Conservation (phyloP, 2,797 vertebrate species). For the Dallia pectoralis region DNA sequence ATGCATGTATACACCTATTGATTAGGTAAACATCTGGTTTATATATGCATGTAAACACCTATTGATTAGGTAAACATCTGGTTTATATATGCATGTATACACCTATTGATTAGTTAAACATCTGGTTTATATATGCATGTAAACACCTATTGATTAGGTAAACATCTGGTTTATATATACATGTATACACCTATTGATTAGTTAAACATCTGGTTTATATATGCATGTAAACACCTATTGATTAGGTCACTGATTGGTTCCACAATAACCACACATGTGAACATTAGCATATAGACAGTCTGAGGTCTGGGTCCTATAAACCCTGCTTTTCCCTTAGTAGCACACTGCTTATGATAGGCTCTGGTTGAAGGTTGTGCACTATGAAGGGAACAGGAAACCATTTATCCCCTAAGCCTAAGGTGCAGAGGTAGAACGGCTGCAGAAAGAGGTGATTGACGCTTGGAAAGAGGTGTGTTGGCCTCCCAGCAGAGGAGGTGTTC, state of each 20-base stretch:
- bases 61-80: not conserved
- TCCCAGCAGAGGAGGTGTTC: not conserved
- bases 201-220: too few relatives aligned
- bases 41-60: not conserved
- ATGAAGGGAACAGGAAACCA: not conserved
- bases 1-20: not conserved
- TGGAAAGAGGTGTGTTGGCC: too few relatives aligned
- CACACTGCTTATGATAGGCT: not conserved
- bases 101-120: constrained; percentile 2
- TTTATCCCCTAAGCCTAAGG: not conserved
- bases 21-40: not conserved
- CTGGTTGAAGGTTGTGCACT: not conserved
- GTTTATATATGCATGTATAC: not conserved
- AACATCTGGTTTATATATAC: not conserved
- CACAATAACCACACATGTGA: not conserved
- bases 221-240: not conserved
- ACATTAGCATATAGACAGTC: not conserved
- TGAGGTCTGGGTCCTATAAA: not conserved
- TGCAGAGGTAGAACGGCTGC: not conserved
- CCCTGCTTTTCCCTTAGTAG: too few relatives aligned
- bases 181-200: not conserved
- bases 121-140: too few relatives aligned
- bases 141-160: not conserved
- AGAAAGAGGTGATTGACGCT: not conserved
- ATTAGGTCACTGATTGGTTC: not conserved